A percentile compares a stretch with the other conserved stretches of the same genome.
Conservation (phyloP, 2,888 invertebrate species). For the Agrochola circellaris region DNA sequence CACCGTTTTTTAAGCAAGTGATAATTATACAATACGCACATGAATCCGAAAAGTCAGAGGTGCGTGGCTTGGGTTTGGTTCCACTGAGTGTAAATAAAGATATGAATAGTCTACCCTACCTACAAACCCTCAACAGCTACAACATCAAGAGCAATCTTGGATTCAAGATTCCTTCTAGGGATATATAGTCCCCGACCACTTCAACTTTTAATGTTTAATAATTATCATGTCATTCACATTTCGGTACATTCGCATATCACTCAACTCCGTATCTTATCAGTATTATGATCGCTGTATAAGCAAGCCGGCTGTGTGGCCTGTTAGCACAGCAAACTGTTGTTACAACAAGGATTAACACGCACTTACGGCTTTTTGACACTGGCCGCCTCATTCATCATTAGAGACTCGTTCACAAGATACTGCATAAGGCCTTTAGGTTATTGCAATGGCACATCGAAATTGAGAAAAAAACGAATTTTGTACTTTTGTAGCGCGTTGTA, state of each 20-base stretch:
- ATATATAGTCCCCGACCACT: neutral
- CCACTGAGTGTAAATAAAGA: too few relatives aligned
- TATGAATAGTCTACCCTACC: neutral
- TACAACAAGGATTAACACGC: conserved; percentile 46
- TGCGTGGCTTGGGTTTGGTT: too few relatives aligned
- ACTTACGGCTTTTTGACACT: conserved; percentile 19
- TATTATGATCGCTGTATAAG: conserved; percentile 48
- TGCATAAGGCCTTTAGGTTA: neutral
- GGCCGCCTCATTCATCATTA: conserved; percentile 25
- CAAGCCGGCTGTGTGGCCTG: conserved; percentile 57
- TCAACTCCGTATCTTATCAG: conserved; percentile 53
- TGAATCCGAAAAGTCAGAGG: too few relatives aligned
- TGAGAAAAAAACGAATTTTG: neutral
- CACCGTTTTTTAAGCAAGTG: too few relatives aligned
- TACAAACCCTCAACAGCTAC: neutral
- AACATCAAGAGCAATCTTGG: neutral
- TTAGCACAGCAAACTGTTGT: conserved; percentile 47
- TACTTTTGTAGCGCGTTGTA: neutral
- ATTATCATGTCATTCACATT: conserved; percentile 34
- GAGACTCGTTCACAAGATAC: neutral
- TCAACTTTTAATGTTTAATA: neutral
- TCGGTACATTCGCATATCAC: conserved; percentile 29
- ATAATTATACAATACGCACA: too few relatives aligned
- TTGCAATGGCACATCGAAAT: neutral
- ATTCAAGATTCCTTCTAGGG: too few relatives aligned